phyloP scores from a whole-genome alignment of 2,888 invertebrate genomes.

The Acleris literana region DNA sequence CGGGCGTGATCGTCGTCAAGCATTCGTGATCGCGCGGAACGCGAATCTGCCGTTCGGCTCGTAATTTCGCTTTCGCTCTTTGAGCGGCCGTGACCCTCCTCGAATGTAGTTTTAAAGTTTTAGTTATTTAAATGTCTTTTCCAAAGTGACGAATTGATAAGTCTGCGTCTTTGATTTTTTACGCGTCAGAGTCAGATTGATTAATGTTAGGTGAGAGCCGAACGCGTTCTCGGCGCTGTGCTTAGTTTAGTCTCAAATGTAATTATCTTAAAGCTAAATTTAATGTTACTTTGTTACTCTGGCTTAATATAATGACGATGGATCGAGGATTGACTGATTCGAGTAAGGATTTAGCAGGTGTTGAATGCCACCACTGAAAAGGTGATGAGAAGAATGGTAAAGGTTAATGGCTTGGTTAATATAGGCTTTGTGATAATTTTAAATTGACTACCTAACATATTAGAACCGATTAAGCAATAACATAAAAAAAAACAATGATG shows the following conservation, averaged over 20 bases:
- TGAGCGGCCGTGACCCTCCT: constrained; percentile 73
- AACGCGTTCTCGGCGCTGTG: constrained; percentile 70
- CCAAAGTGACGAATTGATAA: constrained; percentile 81
- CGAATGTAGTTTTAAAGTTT: constrained; percentile 78
- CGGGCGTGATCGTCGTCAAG: constrained; percentile 95
- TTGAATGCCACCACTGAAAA: constrained; percentile 49
- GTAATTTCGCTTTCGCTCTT: constrained; percentile 61
- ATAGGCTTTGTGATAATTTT: constrained; percentile 54
- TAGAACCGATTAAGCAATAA: constrained; percentile 58
- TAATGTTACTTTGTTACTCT: constrained; percentile 57
- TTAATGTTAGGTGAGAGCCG: constrained; percentile 59
- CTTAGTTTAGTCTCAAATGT: constrained; percentile 79
- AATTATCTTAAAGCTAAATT: constrained; percentile 57
- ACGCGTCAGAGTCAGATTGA: constrained; percentile 64
- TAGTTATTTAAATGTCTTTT: constrained; percentile 77
- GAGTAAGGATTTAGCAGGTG: constrained; percentile 62
- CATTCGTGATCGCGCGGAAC: constrained; percentile 87
- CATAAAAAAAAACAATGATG: constrained; percentile 42
- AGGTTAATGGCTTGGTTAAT: constrained; percentile 48
- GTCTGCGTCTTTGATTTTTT: constrained; percentile 77
- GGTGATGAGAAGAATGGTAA: constrained; percentile 41
- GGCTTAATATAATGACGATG: constrained; percentile 58
- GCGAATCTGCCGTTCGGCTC: constrained; percentile 55
- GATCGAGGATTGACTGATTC: constrained; percentile 72
- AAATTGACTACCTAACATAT: constrained; percentile 23